These are phyloP conservation scores for Danionella dracula DNA, from an alignment of 2,797 vertebrate species.

Conservation along the genomic window DNA sequence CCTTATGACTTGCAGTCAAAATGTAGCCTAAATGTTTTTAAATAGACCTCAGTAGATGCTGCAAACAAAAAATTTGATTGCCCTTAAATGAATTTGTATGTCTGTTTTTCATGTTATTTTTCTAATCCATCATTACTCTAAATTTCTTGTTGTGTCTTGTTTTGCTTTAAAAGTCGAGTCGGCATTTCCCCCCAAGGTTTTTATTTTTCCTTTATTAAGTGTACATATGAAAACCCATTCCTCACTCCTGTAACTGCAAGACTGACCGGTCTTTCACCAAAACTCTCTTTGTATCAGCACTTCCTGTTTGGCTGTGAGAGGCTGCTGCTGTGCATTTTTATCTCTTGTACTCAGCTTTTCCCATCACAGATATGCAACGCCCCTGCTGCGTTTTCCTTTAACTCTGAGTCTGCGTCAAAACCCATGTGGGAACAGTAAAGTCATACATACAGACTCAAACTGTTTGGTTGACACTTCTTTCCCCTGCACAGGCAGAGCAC, in stretches of 20 bases:
- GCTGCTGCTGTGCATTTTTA: neutral
- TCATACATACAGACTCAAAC: neutral
- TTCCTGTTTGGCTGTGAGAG: constrained; percentile 9
- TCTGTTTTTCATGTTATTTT: too few relatives aligned
- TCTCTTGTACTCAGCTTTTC: constrained; percentile 17
- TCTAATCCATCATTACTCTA: too few relatives aligned
- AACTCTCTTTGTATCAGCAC: neutral
- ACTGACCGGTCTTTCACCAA: neutral
- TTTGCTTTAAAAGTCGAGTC: constrained; percentile 5
- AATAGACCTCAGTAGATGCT: too few relatives aligned
- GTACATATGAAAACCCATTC: constrained; percentile 39
- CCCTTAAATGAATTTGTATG: too few relatives aligned
- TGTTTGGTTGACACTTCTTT: neutral
- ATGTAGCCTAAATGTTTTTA: too few relatives aligned
- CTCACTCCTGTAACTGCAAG: constrained; percentile 2
- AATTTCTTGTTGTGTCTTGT: constrained; percentile 28
- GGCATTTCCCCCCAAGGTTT: neutral
- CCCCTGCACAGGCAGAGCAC: neutral
- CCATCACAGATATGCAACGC: constrained; percentile 12
- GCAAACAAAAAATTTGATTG: too few relatives aligned
- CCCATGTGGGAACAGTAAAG: neutral
- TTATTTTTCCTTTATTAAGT: constrained; percentile 20
- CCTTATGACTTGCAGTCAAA: too few relatives aligned
- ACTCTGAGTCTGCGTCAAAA: neutral
- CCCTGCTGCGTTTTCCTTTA: constrained; percentile 5